phyloP scores from a whole-genome alignment of 2,888 invertebrate species.

The Dioctria rufipes region DNA sequence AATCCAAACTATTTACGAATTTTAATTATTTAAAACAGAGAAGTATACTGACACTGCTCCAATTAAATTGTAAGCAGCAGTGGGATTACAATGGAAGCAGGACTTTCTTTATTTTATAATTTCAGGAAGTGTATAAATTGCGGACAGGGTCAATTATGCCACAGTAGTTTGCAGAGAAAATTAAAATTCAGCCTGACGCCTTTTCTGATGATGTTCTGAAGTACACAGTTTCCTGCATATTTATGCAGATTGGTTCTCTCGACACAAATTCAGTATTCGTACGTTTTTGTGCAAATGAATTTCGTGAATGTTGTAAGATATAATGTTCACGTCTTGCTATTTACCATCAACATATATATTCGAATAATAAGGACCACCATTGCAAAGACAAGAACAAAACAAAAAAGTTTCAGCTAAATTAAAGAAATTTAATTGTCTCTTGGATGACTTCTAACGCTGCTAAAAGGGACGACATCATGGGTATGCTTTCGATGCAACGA shows the following conservation, averaged over 20 bases:
- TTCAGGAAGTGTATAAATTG: background rate
- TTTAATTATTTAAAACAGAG: background rate
- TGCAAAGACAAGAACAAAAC: background rate
- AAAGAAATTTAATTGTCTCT: background rate
- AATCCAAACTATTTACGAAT: too few species aligned
- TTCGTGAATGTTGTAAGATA: background rate
- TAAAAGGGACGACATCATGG: background rate
- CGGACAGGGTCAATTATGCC: background rate
- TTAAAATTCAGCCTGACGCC: background rate
- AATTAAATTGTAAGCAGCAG: background rate
- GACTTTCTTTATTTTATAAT: background rate
- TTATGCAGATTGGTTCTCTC: background rate
- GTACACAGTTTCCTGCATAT: background rate
- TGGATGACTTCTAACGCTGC: background rate
- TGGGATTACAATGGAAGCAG: background rate
- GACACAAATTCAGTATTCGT: background rate
- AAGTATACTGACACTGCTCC: background rate
- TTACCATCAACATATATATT: background rate
- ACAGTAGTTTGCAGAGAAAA: background rate
- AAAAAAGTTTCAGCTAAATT: background rate
- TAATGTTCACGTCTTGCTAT: background rate
- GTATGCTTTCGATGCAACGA: background rate
- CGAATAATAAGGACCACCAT: background rate
- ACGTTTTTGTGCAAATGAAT: background rate
- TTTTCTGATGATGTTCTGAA: background rate